phyloP scores from a whole-genome alignment of 92 coral and sea anemone species.

The Micromussa lordhowensis region DNA sequence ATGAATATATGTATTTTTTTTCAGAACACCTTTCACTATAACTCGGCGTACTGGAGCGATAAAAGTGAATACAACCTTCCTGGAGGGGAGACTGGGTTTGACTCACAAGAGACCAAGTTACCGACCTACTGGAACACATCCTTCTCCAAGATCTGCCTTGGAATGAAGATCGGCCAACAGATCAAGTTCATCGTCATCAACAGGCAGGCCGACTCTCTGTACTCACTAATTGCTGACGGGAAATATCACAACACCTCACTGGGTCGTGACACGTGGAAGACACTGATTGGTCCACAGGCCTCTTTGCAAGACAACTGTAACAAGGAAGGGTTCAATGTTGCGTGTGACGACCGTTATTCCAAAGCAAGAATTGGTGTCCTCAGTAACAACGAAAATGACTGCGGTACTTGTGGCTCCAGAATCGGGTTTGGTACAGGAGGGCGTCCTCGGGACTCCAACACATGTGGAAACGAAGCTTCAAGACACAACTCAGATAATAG shows the following conservation, averaged over 20 bases:
- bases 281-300: background rate
- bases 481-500: background rate
- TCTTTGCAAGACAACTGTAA: background rate
- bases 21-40: too few species aligned
- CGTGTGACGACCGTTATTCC: too few species aligned
- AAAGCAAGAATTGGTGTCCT: background rate
- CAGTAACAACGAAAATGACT: background rate
- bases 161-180: too few species aligned
- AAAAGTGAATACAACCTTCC: background rate
- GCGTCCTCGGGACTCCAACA: background rate
- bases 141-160: background rate
- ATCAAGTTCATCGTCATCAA: background rate
- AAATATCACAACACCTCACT: background rate
- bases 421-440: slow-evolving; percentile 18
- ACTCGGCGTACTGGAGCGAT: too few species aligned
- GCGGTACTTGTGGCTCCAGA: background rate
- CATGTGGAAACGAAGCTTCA: slow-evolving; percentile 12
- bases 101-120: slow-evolving; percentile 25
- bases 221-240: background rate
- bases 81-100: slow-evolving; percentile 37
- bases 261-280: too few species aligned
- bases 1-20: too few species aligned
- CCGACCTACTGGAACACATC: slow-evolving; percentile 48
- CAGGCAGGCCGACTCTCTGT: background rate
- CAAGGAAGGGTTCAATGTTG: slow-evolving; percentile 3